Evolutionary conservation across 2,888 invertebrate genomes (phyloP).

Genomic region (Folsomia manolachei): DNA sequence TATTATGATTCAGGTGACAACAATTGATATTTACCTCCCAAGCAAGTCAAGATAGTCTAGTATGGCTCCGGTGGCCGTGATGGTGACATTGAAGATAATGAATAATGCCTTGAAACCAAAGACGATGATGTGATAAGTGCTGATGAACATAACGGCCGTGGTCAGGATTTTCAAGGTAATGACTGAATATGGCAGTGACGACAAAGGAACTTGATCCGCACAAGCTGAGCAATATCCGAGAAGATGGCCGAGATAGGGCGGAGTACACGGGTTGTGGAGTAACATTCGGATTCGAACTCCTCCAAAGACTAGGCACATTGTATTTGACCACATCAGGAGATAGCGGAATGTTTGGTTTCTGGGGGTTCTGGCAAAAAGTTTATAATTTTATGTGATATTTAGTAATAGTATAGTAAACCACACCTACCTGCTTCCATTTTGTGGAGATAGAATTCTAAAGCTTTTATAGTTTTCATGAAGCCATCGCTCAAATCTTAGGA

Average conservation of each 20-base stretch:
- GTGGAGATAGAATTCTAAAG: background rate
- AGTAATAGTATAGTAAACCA: background rate
- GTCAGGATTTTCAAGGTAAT: background rate
- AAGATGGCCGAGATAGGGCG: background rate
- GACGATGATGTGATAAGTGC: background rate
- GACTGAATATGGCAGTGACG: too few relatives aligned
- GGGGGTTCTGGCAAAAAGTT: too few relatives aligned
- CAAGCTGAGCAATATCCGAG: background rate
- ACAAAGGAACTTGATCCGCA: background rate
- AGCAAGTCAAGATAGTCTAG: background rate
- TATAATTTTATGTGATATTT: background rate
- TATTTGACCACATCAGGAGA: background rate
- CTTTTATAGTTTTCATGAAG: background rate
- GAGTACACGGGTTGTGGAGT: background rate
- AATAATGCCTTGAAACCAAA: background rate
- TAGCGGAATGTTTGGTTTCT: background rate
- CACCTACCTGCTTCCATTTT: background rate
- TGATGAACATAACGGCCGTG: background rate
- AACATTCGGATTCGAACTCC: background rate
- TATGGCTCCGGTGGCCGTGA: background rate
- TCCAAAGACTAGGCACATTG: background rate
- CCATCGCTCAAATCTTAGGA: background rate
- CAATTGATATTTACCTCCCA: background rate
- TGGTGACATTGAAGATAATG: background rate
- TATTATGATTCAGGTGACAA: too few relatives aligned